A percentile compares a stretch with the other conserved stretches of the same genome.
These are phyloP conservation scores for Hyperoplus lanceolatus DNA, from an alignment of 2,797 vertebrate species.

Conservation along the genomic window DNA sequence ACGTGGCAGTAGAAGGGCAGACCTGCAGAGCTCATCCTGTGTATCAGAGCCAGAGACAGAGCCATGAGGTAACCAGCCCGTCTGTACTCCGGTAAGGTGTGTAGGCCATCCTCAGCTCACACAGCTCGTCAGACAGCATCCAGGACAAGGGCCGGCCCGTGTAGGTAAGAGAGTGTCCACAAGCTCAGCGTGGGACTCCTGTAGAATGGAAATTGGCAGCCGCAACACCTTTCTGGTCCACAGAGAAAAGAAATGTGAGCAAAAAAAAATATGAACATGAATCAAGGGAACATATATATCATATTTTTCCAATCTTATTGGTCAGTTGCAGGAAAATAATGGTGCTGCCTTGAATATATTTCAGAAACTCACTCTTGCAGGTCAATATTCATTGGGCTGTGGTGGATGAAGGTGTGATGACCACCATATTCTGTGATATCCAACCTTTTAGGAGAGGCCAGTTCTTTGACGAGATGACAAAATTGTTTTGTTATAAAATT, in stretches of 20 bases:
- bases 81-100: constrained; percentile 42
- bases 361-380: constrained; percentile 12
- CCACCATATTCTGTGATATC: constrained; percentile 13
- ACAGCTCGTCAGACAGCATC: constrained; percentile 54
- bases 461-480: constrained; percentile 35
- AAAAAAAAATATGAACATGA: constrained; percentile 18
- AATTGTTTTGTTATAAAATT: not conserved
- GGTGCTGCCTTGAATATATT: constrained; percentile 9
- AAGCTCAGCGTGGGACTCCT: constrained; percentile 41
- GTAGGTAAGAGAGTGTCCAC: constrained; percentile 43
- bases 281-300: constrained; percentile 24
- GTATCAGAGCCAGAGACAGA: constrained; percentile 5
- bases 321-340: constrained; percentile 17
- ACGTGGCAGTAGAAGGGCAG: constrained; percentile 32
- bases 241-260: constrained; percentile 25
- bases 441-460: constrained; percentile 12
- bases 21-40: constrained; percentile 29
- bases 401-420: constrained; percentile 32
- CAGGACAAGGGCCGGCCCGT: constrained; percentile 45
- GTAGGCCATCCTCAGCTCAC: constrained; percentile 53
- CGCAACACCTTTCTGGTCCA: constrained; percentile 6
- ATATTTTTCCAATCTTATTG: constrained; percentile 13
- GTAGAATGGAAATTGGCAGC: constrained; percentile 46
- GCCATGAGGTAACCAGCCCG: constrained; percentile 25
- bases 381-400: constrained; percentile 1